Evolutionary conservation across 2,888 invertebrate genomes (phyloP), one percentile per base, ranked within the genome.

Genomic region (Mesorhabditis spiculigera): DNA sequence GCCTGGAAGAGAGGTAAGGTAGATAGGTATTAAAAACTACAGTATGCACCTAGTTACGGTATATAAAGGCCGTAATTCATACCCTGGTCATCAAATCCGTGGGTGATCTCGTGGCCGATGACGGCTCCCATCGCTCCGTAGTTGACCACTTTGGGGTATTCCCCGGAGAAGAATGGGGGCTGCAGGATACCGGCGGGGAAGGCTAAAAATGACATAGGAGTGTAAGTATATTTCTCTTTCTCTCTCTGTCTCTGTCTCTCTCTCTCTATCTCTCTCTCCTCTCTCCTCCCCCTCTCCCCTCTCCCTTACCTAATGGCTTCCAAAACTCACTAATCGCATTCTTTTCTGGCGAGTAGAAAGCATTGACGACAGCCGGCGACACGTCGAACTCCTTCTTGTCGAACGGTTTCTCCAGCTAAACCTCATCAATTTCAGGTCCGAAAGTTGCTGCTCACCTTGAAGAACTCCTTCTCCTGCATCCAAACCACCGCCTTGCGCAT

Each of bases 151-250:
- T 91, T 91, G 0, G 94, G 94, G 87, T 92, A 93, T 73, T 91
- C 90, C 0, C 92, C 91, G 78, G 93, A 92, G 86, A 94, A 97
- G 87, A 97, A 96, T 0, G 96, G 95, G 69, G 92, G 90, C 86
- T 97, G 96, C 0, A 97, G 89, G 65, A 97, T 95, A 0, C 95
- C 96, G 4, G 95, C 96, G 0, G 97, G 96, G 86, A 97, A 96
- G 0, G 95, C 96, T 86, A 74, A 66, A 83, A 79, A 41, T 61
- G 8, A 65, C 16, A 13, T 10, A 5, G 41, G 5, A 16, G 13
- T 6, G n/a, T 68, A 3, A 13, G 41, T 41, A 28, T 28, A 28
- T 28, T 28, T 28, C 28, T 28, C 28, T 28, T n/a, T n/a, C n/a
- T n/a, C n/a, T n/a, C n/a, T n/a, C n/a, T n/a, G n/a, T n/a, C n/a